Evolutionary conservation across 2,113 vertebrate species (phyloP).

Genomic region (Nycticebus coucang): DNA sequence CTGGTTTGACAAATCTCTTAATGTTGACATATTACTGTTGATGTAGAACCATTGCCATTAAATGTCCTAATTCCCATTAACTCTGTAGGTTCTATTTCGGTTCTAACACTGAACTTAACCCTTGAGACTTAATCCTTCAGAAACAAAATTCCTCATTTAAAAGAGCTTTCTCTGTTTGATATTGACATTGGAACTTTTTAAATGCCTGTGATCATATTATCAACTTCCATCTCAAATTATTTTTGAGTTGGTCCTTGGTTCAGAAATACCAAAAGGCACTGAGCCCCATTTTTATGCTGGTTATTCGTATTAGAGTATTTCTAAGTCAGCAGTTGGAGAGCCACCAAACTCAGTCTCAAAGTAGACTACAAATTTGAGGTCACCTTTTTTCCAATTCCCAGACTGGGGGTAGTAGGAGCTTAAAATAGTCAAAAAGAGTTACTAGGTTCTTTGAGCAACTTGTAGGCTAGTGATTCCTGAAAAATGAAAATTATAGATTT

Average conservation of each 20-base stretch:
- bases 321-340: background rate
- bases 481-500: background rate
- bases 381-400: background rate
- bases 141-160: slow-evolving; percentile 43
- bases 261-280: background rate
- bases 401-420: background rate
- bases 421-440: background rate
- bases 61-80: background rate
- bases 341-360: background rate
- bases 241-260: background rate
- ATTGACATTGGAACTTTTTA: background rate
- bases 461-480: background rate
- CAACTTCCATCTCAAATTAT: slow-evolving; percentile 23
- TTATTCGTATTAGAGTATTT: slow-evolving; percentile 27
- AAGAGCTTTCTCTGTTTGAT: slow-evolving; percentile 15
- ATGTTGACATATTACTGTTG: background rate
- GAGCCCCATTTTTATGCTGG: background rate
- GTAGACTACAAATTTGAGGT: background rate
- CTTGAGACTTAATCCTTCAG: slow-evolving; percentile 22
- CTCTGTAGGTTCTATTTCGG: background rate
- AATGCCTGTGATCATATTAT: background rate
- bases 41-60: background rate
- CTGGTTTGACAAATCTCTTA: background rate
- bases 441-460: background rate
- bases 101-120: background rate